These are phyloP conservation scores for Tupiocoris notatus DNA, from an alignment of 2,888 invertebrate genomes.

Conservation along the genomic window DNA sequence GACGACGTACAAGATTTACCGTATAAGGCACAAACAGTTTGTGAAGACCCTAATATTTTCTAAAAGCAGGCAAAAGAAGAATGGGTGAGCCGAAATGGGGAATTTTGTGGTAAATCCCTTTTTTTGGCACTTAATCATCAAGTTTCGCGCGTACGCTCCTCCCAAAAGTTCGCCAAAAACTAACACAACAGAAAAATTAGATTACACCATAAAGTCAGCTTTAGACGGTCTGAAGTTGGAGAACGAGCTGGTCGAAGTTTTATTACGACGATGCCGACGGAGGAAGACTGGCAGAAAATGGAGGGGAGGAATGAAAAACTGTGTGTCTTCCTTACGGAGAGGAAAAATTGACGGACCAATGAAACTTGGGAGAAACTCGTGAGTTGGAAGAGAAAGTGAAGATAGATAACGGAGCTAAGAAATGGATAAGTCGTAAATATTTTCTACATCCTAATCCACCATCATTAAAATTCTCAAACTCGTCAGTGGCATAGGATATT, in stretches of 20 bases:
- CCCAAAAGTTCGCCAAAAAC: constrained; percentile 19
- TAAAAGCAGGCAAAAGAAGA: too few species aligned
- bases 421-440: not conserved
- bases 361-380: constrained; percentile 36
- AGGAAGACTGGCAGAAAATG: too few species aligned
- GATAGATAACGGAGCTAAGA: too few species aligned
- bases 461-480: not conserved
- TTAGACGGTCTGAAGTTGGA: not conserved
- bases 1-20: too few species aligned
- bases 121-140: constrained; percentile 26
- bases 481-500: not conserved
- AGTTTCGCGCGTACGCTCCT: constrained; percentile 28
- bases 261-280: constrained; percentile 10
- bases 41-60: too few species aligned
- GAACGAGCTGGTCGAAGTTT: constrained; percentile 23
- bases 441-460: not conserved
- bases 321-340: constrained; percentile 32
- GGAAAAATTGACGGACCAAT: constrained; percentile 33
- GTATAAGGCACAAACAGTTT: too few species aligned
- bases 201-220: constrained; percentile 38
- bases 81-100: not conserved
- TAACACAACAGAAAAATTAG: constrained; percentile 38
- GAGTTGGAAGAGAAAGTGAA: constrained; percentile 26
- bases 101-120: not conserved
- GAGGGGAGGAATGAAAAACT: not conserved